Evolutionary conservation across 2,797 vertebrate genomes (phyloP), one percentile per base, ranked within the genome.

Genomic region (Sebastes oblongus): DNA sequence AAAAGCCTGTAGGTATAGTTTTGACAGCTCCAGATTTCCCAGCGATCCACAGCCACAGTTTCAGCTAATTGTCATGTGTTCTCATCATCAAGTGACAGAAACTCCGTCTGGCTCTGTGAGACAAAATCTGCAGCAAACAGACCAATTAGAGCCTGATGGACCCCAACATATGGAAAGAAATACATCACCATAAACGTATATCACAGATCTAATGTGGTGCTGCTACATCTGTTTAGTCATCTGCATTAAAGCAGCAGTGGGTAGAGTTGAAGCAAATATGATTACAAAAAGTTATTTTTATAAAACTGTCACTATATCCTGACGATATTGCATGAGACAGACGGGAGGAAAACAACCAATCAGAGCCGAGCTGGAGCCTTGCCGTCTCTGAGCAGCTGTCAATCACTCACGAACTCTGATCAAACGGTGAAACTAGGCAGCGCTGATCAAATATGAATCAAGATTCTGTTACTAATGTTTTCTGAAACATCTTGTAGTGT

Each of bases 41-140:
- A 64, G 62, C 12, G 56, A 30, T 64, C 58, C 61, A 66, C 50
- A 66, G 20, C 13, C n/a, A 73, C 42, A 64, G 50, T 27, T 73
- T 56, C 39, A 20, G 16, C 55, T 74, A 30, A 58, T 12, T 72
- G 39, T 20, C 68, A 24, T 56, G 12, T 30, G 20, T 80, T 80
- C 61, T 74, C 73, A 54, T 60, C 5, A 64, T 16, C 2, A 58
- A 73, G 29, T 66, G 39, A 64, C 14, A 55, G 59, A 72, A 39
- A 77, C 56, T 62, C 9, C 8, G 4, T 80, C 71, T 72, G 58
- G 7, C 50, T 78, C 59, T 64, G 11, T 42, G 50, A 72, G 25
- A 79, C 8, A 18, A 32, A 75, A 55, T 34, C 20, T n/a, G 39
- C 32, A 72, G 54, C 32, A 75, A 68, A 85, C 69, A 72, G 42